Evolutionary conservation across 1,140 invertebrate species (phyloP).

Genomic region (Oncopodura yosiiana): DNA sequence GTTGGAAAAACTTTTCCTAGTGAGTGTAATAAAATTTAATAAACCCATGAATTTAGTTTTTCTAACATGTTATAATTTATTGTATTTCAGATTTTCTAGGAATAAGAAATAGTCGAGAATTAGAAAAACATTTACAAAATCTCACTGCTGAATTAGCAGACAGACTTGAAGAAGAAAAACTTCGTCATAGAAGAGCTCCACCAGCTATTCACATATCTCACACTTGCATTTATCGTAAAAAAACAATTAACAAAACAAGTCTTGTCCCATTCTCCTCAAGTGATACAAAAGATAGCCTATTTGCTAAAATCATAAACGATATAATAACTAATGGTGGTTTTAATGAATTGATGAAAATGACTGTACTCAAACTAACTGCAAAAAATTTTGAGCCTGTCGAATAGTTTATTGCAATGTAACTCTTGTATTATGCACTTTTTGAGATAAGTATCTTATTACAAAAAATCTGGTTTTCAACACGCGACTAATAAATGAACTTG

Average conservation of each 20-base stretch:
- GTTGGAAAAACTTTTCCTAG: constrained; percentile 9
- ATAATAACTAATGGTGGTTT: constrained; percentile 5
- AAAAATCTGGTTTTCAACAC: too few relatives aligned
- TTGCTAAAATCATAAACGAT: too few relatives aligned
- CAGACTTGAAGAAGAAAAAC: constrained; percentile 11
- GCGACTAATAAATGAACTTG: too few relatives aligned
- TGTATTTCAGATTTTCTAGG: not conserved
- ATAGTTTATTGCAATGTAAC: too few relatives aligned
- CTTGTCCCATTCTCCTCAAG: not conserved
- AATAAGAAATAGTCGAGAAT: constrained; percentile 1
- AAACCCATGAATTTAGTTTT: not conserved
- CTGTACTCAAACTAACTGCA: not conserved
- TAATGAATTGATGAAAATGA: constrained; percentile 12
- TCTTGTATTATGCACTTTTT: too few relatives aligned
- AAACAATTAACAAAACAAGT: constrained; percentile 1
- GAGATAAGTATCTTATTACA: too few relatives aligned
- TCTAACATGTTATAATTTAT: not conserved
- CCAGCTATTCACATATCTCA: constrained; percentile 3
- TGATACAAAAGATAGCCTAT: not conserved
- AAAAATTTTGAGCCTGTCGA: too few relatives aligned
- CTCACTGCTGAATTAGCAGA: constrained; percentile 1
- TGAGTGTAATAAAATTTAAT: not conserved
- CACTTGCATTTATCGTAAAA: not conserved
- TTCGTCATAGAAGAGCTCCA: constrained; percentile 1
- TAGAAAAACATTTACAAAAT: not conserved